A percentile compares a stretch with the other conserved stretches of the same genome.
phyloP scores from a whole-genome alignment of 2,113 vertebrate genomes.

The Hassar affinis region DNA sequence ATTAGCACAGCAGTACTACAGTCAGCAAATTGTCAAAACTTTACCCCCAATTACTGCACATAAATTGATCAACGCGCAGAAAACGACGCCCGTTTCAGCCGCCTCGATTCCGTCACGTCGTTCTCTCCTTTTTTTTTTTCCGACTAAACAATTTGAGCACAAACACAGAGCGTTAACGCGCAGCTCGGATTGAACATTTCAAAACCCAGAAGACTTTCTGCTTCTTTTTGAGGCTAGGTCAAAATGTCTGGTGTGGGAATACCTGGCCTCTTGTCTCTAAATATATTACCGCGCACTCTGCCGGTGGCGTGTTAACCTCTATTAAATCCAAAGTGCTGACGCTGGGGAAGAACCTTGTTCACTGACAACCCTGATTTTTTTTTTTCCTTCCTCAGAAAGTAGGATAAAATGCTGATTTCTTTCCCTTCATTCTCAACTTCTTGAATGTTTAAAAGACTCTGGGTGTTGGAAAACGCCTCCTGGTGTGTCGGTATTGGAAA shows the following conservation, averaged over 20 bases:
- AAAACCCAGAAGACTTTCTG: slow-evolving; percentile 22
- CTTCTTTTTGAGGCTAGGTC: slow-evolving; percentile 20
- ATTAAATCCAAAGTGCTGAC: slow-evolving; percentile 47
- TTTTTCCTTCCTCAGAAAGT: background rate
- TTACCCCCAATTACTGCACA: background rate
- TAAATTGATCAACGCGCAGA: background rate
- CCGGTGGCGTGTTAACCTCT: slow-evolving; percentile 43
- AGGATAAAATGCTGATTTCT: slow-evolving; percentile 2
- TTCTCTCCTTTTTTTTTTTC: background rate
- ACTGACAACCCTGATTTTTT: background rate
- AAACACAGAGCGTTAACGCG: background rate
- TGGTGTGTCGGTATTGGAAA: too few relatives aligned
- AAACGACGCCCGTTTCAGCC: too few relatives aligned
- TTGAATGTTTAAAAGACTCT: too few relatives aligned
- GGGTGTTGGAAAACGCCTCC: too few relatives aligned
- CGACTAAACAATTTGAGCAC: slow-evolving; percentile 10
- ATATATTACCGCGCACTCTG: slow-evolving; percentile 36
- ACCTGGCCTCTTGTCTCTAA: slow-evolving; percentile 37
- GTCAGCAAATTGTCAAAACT: slow-evolving; percentile 12
- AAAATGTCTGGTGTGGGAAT: slow-evolving; percentile 36
- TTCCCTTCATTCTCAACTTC: background rate
- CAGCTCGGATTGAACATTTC: slow-evolving; percentile 23
- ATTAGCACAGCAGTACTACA: background rate
- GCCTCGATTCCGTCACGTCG: background rate
- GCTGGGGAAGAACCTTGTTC: slow-evolving; percentile 9